phyloP scores from a whole-genome alignment of 2,113 vertebrate genomes.

The Pseudois nayaur region DNA sequence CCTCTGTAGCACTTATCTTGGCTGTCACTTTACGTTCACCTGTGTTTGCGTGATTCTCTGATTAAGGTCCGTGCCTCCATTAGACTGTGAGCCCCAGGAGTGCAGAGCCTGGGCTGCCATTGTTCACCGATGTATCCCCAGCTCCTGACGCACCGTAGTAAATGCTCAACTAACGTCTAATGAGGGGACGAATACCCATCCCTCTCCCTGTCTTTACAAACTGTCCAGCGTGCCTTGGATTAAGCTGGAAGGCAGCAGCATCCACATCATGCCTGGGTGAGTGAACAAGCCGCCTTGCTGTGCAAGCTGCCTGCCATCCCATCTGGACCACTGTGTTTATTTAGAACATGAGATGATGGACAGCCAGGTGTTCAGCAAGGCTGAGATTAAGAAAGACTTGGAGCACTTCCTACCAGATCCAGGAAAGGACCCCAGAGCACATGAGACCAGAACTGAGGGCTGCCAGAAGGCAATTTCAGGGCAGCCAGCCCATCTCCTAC shows the following conservation, averaged over 20 bases:
- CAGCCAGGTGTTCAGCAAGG: neutral
- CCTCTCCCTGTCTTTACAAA: neutral
- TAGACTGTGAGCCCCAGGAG: neutral
- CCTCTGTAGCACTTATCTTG: neutral
- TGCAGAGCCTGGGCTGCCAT: neutral
- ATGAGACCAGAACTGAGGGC: neutral
- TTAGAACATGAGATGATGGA: neutral
- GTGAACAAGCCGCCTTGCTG: fast-evolving
- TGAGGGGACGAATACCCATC: neutral
- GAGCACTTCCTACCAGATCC: neutral
- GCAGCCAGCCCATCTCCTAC: neutral
- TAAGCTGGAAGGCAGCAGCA: neutral
- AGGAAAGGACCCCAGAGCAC: neutral
- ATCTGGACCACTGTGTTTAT: neutral
- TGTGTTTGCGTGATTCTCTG: neutral
- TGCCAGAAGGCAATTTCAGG: neutral
- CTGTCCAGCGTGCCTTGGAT: neutral
- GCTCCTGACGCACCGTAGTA: neutral
- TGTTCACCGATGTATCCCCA: fast-evolving
- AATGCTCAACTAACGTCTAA: neutral
- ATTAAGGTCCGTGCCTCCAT: neutral
- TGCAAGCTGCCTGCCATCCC: fast-evolving
- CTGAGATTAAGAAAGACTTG: neutral
- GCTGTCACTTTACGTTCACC: neutral
- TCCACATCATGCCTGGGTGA: neutral